Percentiles rank a stretch among this genome's conserved stretches.
Conservation (phyloP, 2,888 invertebrate genomes). For the Allygus modestus region DNA sequence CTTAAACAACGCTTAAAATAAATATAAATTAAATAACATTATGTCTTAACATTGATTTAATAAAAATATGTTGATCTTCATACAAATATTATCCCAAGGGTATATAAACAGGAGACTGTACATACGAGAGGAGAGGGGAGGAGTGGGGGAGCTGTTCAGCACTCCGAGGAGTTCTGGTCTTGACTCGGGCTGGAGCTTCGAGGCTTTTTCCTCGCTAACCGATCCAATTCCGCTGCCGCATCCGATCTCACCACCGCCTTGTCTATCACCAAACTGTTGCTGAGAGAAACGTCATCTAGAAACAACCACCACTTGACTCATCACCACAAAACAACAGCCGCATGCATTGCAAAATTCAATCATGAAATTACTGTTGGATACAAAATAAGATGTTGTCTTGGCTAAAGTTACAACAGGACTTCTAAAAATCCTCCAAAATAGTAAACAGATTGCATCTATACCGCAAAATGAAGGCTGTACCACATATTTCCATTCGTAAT, state of each 20-base stretch:
- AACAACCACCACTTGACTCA: not conserved
- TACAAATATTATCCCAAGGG: constrained; percentile 30
- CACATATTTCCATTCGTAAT: too few species aligned
- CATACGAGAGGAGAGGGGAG: constrained; percentile 23
- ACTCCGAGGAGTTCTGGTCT: constrained; percentile 78
- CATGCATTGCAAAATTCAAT: too few species aligned
- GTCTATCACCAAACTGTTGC: constrained; percentile 77
- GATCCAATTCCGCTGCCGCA: constrained; percentile 95
- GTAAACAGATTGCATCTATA: too few species aligned
- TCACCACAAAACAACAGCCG: not conserved
- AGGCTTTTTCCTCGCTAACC: constrained; percentile 84
- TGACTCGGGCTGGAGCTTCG: constrained; percentile 70
- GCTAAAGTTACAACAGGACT: too few species aligned
- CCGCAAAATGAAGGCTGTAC: too few species aligned
- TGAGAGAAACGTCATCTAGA: constrained; percentile 60
- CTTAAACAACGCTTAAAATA: constrained; percentile 12
- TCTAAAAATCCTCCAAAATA: too few species aligned
- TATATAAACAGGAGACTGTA: constrained; percentile 43
- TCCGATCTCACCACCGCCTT: constrained; percentile 89
- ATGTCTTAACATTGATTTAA: constrained; percentile 31
- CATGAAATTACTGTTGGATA: too few species aligned
- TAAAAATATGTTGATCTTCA: constrained; percentile 51
- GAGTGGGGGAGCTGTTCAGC: constrained; percentile 71
- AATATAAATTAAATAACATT: constrained; percentile 52
- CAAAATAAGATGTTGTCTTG: too few species aligned